A percentile compares a stretch with the other conserved stretches of the same genome.
Conservation (phyloP, 2,888 invertebrate species). For the Steromphala cineraria region DNA sequence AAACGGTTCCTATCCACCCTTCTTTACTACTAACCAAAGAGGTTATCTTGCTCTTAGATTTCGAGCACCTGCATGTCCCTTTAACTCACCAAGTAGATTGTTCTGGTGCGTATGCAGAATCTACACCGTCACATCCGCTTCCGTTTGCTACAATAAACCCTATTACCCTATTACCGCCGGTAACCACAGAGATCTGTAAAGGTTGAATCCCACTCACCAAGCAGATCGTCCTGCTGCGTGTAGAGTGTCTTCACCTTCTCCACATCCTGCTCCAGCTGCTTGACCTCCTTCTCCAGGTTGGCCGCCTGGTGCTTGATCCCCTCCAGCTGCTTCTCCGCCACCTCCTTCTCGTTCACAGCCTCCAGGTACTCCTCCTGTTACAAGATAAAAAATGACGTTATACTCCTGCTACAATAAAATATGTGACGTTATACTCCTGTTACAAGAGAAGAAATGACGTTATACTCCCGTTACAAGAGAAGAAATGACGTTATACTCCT, state of each 20-base stretch:
- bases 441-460: too few relatives aligned
- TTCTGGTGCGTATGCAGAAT: slow-evolving; percentile 77
- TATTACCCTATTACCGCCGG: too few relatives aligned
- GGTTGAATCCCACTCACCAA: slow-evolving; percentile 69
- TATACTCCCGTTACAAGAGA: too few relatives aligned
- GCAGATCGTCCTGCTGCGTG: slow-evolving; percentile 71
- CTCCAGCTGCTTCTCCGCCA: slow-evolving; percentile 74
- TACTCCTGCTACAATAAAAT: not conserved
- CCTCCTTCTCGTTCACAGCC: slow-evolving; percentile 75
- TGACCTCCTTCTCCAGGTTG: slow-evolving; percentile 65
- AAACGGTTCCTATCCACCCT: too few relatives aligned
- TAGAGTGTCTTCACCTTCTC: slow-evolving; percentile 75
- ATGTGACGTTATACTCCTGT: too few relatives aligned
- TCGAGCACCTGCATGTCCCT: too few relatives aligned
- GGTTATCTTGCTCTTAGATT: too few relatives aligned
- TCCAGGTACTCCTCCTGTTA: slow-evolving; percentile 74
- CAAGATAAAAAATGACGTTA: not conserved
- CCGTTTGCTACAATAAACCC: too few relatives aligned
- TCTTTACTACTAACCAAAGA: too few relatives aligned
- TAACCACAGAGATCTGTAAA: too few relatives aligned
- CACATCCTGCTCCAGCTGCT: slow-evolving; percentile 70
- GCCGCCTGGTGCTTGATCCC: slow-evolving; percentile 69
- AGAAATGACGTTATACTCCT: too few relatives aligned
- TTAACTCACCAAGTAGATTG: slow-evolving; percentile 75
- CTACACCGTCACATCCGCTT: too few relatives aligned